phyloP scores from a whole-genome alignment of 2,113 vertebrate genomes.

The Plectropomus leopardus region DNA sequence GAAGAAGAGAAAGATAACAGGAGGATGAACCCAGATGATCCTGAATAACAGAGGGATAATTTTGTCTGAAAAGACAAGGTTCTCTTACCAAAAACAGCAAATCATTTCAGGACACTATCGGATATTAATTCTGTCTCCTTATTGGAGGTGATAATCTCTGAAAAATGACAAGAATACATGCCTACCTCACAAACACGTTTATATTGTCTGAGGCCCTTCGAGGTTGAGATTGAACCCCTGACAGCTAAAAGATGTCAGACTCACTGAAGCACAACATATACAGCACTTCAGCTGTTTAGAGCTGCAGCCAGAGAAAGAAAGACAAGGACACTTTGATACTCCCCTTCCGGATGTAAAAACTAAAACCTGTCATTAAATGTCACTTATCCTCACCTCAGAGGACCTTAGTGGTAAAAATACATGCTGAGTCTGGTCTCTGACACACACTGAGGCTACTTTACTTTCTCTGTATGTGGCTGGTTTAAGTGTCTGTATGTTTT shows the following conservation, averaged over 20 bases:
- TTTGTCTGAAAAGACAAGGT: background rate
- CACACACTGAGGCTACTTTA: background rate
- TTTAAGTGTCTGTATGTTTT: background rate
- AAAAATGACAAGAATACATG: background rate
- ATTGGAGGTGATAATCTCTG: too few species aligned
- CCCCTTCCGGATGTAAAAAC: slow-evolving; percentile 4
- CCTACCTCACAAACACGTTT: slow-evolving; percentile 1
- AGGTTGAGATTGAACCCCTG: slow-evolving; percentile 3
- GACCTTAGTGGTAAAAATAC: background rate
- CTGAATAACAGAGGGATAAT: background rate
- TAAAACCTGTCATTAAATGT: slow-evolving; percentile 26
- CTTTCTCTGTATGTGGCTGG: background rate
- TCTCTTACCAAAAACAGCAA: background rate
- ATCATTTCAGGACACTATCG: too few species aligned
- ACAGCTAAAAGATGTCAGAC: slow-evolving; percentile 29
- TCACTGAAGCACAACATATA: slow-evolving; percentile 42
- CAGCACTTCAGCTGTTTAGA: slow-evolving; percentile 23
- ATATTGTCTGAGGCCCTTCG: slow-evolving; percentile 2
- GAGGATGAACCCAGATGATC: too few species aligned
- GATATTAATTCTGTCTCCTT: too few species aligned
- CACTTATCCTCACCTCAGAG: slow-evolving; percentile 13
- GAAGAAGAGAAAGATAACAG: background rate
- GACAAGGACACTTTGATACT: slow-evolving; percentile 17
- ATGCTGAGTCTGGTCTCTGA: slow-evolving; percentile 7
- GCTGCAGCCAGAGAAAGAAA: slow-evolving; percentile 13